Percentiles rank a stretch among this genome's conserved stretches.
Conservation (phyloP, 2,888 invertebrate species). For the Carpatolechia fugitivella region DNA sequence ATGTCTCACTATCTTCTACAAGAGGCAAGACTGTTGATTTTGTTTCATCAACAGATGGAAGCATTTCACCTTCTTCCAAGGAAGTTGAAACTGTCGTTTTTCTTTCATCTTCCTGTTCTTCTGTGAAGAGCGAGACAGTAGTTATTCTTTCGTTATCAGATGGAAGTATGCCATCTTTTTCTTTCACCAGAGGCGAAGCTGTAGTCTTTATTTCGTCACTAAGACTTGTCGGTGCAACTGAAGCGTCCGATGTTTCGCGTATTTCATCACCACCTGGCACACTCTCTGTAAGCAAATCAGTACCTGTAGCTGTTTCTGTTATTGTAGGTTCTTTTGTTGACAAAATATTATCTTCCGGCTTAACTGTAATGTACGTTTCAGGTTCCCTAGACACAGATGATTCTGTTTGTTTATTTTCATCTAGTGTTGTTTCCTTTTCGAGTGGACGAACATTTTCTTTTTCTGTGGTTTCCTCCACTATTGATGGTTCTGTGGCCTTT, state of each 20-base stretch:
- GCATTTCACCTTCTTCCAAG: background rate
- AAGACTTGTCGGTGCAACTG: background rate
- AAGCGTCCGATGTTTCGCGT: background rate
- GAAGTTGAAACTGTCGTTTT: background rate
- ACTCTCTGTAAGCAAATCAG: background rate
- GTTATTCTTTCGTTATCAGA: background rate
- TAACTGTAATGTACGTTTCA: background rate
- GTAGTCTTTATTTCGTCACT: background rate
- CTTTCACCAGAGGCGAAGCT: background rate
- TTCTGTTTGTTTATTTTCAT: conserved; percentile 1
- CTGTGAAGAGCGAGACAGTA: background rate
- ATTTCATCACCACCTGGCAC: background rate
- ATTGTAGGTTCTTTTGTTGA: background rate
- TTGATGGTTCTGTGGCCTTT: conserved; percentile 16
- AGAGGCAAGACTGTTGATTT: background rate
- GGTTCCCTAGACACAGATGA: background rate
- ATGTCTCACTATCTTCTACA: background rate
- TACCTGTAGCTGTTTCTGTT: background rate
- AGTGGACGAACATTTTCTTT: conserved; percentile 3
- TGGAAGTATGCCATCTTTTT: too few species aligned
- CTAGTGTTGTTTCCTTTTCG: conserved; percentile 2
- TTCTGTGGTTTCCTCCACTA: background rate
- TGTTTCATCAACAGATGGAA: background rate
- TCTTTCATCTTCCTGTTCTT: background rate
- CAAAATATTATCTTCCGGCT: background rate